Evolutionary conservation across 2,888 invertebrate genomes (phyloP), one percentile per base, ranked within the genome.

Genomic region (Ernsta delagoae): DNA sequence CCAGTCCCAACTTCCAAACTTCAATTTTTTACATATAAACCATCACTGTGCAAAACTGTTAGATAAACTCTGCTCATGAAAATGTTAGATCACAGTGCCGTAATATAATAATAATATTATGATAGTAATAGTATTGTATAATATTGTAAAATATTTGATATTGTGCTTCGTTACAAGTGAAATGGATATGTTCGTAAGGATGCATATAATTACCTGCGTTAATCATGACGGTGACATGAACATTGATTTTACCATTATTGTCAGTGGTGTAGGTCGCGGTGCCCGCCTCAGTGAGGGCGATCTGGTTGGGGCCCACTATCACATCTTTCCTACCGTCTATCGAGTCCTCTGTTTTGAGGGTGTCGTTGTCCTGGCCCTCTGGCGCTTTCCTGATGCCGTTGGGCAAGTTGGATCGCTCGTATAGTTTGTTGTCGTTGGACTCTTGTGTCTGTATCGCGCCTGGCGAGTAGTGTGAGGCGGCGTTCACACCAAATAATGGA

Each of bases 171-270:
- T 75, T 75, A 75, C 72, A 75, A 64, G 66, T 71, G 71, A 74
- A 70, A 76, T 70, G 74, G 74, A 72, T 70, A 56, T 66, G 82
- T 88, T 86, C 87, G 84, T 89, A 91, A 88, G 92, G 92, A 93
- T 92, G 93, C 92, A 92, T 90, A 92, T 92, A 92, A 89, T 93
- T 91, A 87, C 95, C 95, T 79, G 96, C 96, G 85, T 96, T 96
- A 84, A 97, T 98, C 93, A 97, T 96, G 90, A 97, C 97, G 86
- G 97, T 97, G 87, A 97, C 97, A 94, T 96, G 97, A 88, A 97
- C 97, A 94, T 96, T 97, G 93, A 96, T 97, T 94, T 97, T 97
- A 87, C 97, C 97, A 94, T 97, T 97, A 92, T 96, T 94, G 88
- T 96, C 96, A 76, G 96, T 95, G 77, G 95, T 95, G 91, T 96